Evolutionary conservation across 2,888 invertebrate genomes (phyloP).

Genomic region (Meteorus cinctellus): DNA sequence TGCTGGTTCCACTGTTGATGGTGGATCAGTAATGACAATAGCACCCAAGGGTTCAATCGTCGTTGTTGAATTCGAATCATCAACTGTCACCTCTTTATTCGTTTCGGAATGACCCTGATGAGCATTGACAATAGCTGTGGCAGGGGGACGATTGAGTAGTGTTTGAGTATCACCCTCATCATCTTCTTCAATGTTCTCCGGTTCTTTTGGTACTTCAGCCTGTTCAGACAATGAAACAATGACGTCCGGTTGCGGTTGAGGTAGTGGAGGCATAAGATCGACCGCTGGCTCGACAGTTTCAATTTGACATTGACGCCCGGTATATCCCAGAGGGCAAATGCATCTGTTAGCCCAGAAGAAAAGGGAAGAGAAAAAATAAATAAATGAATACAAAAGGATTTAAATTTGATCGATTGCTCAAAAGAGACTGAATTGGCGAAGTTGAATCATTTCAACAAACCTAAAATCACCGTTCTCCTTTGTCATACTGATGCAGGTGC

Average conservation of each 20-base stretch:
- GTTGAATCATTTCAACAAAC: slow-evolving; percentile 74
- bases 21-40: slow-evolving; percentile 66
- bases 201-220: slow-evolving; percentile 42
- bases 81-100: slow-evolving; percentile 16
- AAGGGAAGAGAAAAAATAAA: slow-evolving; percentile 8
- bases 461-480: slow-evolving; percentile 85
- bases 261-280: slow-evolving; percentile 65
- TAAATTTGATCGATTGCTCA: slow-evolving; percentile 9
- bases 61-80: slow-evolving; percentile 5
- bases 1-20: slow-evolving; percentile 60
- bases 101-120: slow-evolving; percentile 33
- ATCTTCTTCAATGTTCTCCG: background rate
- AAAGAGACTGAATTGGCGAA: background rate
- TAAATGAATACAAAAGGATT: slow-evolving; percentile 4
- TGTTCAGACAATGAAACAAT: slow-evolving; percentile 44
- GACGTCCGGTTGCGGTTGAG: slow-evolving; percentile 6
- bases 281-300: slow-evolving; percentile 65
- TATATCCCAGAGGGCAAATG: slow-evolving; percentile 83
- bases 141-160: background rate
- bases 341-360: slow-evolving; percentile 75
- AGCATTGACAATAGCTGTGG: slow-evolving; percentile 15
- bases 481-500: slow-evolving; percentile 85
- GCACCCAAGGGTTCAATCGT: slow-evolving; percentile 62
- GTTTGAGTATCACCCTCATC: background rate
- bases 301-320: slow-evolving; percentile 85